Evolutionary conservation across 2,113 vertebrate species (phyloP), one percentile per base, ranked within the genome.

Genomic region (Anguilla japonica): DNA sequence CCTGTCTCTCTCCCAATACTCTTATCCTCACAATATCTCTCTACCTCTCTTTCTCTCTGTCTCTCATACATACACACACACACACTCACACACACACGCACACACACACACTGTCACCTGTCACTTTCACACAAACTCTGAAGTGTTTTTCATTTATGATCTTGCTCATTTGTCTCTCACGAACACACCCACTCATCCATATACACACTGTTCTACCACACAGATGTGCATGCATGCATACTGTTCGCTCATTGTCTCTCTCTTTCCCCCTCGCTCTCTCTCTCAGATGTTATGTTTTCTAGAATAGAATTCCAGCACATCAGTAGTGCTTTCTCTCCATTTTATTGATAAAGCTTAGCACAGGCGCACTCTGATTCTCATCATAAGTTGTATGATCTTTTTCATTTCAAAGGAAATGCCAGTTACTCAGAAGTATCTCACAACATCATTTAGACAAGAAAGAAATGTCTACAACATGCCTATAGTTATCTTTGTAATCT

Each of bases 231-330:
- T 67, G 11, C 29, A 75, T n/a, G 13, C 71, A 34, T 13, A 26
- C n/a, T 8, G 71, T 2, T 26, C 11, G 71, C 71, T 13, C n/a
- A 91, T 91, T 93, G 90, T 93, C 86, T 84, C 84, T 92, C 89
- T 88, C 87, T 89, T 89, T 92, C 90, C 90, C 91, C 87, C 87
- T 89, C 91, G 88, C 85, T 81, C 7, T 29, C 43, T 83, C 71
- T 29, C 84, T 46, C 41, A 22, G n/a, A 50, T 43, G 41, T 79
- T 79, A 39, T 84, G 41, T 84, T 84, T 84, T 67, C 63, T 84
- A 60, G 16, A 83, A 83, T 84, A 60, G 16, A 83, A 83, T 56
- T 83, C 83, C 83, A 11, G 60, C 34, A 41, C 60, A 84, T 71
- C 83, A 46, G 83, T 57, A 22, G 60, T 34, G 60, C 81, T 84